Conservation (phyloP, 2,888 invertebrate species). For the Diadegma fenestrale region DNA sequence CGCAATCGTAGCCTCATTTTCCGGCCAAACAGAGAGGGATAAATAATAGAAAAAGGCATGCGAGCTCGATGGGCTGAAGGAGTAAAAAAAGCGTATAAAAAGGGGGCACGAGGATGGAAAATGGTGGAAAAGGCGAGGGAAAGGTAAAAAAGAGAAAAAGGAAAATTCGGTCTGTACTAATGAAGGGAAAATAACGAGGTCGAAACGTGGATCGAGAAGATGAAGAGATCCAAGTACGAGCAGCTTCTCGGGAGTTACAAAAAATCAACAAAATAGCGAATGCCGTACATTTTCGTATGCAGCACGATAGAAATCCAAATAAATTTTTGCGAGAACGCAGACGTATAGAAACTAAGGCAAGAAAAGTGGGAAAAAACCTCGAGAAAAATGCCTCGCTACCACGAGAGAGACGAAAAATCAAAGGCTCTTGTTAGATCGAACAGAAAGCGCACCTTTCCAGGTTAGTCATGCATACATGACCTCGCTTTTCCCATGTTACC, state of each 20-base stretch:
- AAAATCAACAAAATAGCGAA: constrained; percentile 8
- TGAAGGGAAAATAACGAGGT: constrained; percentile 69
- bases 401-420: constrained; percentile 38
- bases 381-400: constrained; percentile 14
- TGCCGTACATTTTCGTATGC: not conserved
- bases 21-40: constrained; percentile 36
- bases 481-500: constrained; percentile 17
- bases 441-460: constrained; percentile 50
- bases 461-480: constrained; percentile 50
- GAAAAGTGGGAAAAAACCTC: constrained; percentile 27
- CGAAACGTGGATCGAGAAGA: constrained; percentile 66
- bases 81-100: not conserved
- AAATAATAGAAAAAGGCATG: not conserved
- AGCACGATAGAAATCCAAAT: constrained; percentile 45
- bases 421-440: constrained; percentile 50
- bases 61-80: not conserved
- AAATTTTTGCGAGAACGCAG: constrained; percentile 45
- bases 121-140: not conserved
- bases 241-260: constrained; percentile 32
- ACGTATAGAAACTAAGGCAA: constrained; percentile 36
- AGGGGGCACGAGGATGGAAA: not conserved
- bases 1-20: constrained; percentile 19
- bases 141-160: constrained; percentile 20
- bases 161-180: constrained; percentile 62
- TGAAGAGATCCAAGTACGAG: constrained; percentile 61